phyloP scores from a whole-genome alignment of 2,888 invertebrate species.

The Microctonus brassicae region DNA sequence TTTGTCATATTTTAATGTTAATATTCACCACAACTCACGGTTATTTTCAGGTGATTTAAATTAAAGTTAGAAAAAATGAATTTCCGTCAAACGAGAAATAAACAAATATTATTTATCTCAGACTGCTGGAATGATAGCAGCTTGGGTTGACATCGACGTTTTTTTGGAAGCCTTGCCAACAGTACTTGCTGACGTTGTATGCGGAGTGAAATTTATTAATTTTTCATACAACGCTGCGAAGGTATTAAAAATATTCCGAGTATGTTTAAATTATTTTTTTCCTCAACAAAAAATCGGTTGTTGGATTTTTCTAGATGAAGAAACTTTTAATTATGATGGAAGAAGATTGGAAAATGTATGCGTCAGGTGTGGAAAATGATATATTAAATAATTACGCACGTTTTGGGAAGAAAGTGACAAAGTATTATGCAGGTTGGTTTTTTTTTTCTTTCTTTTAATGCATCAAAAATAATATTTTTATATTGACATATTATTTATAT shows the following conservation, averaged over 20 bases:
- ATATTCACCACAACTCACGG: slow-evolving; percentile 45
- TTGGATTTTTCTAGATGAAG: slow-evolving; percentile 39
- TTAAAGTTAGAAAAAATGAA: background rate
- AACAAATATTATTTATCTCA: slow-evolving; percentile 11
- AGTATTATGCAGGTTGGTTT: slow-evolving; percentile 43
- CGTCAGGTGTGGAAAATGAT: slow-evolving; percentile 38
- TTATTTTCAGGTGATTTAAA: slow-evolving; percentile 50
- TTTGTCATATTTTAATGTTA: slow-evolving; percentile 41
- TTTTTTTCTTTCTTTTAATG: no score
- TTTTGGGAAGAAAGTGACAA: slow-evolving; percentile 40
- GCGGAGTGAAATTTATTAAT: slow-evolving; percentile 41
- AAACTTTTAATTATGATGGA: slow-evolving; percentile 39
- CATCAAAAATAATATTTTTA: background rate
- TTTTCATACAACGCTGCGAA: slow-evolving; percentile 39
- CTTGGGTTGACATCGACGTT: slow-evolving; percentile 44
- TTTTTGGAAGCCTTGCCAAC: slow-evolving; percentile 46
- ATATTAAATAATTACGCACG: slow-evolving; percentile 41
- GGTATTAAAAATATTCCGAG: slow-evolving; percentile 30
- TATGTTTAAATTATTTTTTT: background rate
- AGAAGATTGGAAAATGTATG: slow-evolving; percentile 42
- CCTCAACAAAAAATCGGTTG: background rate
- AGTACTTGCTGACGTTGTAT: slow-evolving; percentile 43
- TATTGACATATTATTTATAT: background rate
- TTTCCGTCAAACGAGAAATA: background rate
- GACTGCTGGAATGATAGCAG: slow-evolving; percentile 49